Percentiles rank a stretch among this genome's conserved stretches.
These are phyloP conservation scores for Aphrocallistes beatrix DNA, from an alignment of 37 sponge, comb jelly and placozoan species.

Conservation along the genomic window DNA sequence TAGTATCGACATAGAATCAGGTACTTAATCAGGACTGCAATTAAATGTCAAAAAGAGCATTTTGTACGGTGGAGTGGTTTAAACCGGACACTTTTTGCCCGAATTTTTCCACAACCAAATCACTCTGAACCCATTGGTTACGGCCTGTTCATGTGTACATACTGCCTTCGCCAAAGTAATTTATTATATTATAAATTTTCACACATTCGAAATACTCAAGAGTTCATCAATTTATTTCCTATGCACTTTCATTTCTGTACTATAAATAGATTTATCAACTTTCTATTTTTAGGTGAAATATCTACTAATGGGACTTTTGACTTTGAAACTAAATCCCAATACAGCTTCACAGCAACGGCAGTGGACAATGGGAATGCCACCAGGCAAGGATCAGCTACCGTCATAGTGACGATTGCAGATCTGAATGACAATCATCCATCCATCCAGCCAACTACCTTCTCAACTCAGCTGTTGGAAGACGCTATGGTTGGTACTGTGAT, in stretches of 20 bases:
- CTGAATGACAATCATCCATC: constrained; percentile 29
- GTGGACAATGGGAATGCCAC: constrained; percentile 24
- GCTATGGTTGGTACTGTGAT: not conserved
- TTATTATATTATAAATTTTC: too few species aligned
- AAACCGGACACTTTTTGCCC: too few species aligned
- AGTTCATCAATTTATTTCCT: too few species aligned
- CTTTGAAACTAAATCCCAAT: constrained; percentile 1
- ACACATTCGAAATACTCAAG: too few species aligned
- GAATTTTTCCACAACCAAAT: too few species aligned
- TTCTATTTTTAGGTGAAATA: constrained; percentile 21
- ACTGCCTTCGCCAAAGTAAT: too few species aligned
- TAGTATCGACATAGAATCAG: not conserved
- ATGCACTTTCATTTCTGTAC: too few species aligned
- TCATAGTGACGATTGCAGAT: constrained; percentile 10
- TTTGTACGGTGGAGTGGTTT: too few species aligned
- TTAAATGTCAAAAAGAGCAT: too few species aligned
- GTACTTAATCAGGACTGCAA: too few species aligned
- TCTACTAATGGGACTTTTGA: constrained; percentile 14
- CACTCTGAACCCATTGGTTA: too few species aligned
- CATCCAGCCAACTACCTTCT: not conserved
- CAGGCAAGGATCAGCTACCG: not conserved
- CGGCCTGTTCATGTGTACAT: too few species aligned
- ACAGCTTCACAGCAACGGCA: constrained; percentile 26
- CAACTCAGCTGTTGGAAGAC: constrained; percentile 14
- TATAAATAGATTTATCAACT: constrained; percentile 20